Evolutionary conservation across 2,888 invertebrate species (phyloP).

Genomic region (Cheilosia vernalis): DNA sequence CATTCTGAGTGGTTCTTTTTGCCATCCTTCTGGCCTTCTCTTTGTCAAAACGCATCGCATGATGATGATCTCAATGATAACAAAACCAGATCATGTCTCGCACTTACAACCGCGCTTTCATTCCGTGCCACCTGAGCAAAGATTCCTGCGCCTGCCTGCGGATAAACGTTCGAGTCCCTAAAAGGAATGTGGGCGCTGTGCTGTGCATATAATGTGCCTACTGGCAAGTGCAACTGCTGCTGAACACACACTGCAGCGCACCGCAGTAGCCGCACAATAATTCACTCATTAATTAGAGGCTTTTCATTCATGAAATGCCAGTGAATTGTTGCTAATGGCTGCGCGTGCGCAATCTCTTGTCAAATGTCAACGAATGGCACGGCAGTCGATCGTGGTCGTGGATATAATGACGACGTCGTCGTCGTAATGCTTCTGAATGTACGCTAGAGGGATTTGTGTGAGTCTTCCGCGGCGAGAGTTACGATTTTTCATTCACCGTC

Average conservation of each 20-base stretch:
- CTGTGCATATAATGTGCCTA: not conserved
- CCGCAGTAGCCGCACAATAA: constrained; percentile 58
- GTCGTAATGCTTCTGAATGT: constrained; percentile 31
- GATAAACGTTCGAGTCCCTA: constrained; percentile 65
- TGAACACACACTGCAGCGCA: constrained; percentile 10
- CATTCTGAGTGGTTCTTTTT: constrained; percentile 60
- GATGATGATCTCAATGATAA: constrained; percentile 74
- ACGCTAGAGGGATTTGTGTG: constrained; percentile 20
- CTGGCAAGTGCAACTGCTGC: constrained; percentile 45
- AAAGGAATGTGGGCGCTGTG: constrained; percentile 69
- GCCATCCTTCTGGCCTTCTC: constrained; percentile 6
- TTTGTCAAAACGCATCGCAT: constrained; percentile 57
- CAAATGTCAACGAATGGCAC: constrained; percentile 55
- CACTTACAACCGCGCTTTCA: constrained; percentile 70
- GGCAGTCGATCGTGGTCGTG: constrained; percentile 44
- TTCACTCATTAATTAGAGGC: constrained; percentile 73
- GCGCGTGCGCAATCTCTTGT: constrained; percentile 72
- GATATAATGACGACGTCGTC: constrained; percentile 32
- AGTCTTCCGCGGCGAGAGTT: not conserved
- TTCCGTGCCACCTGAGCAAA: constrained; percentile 69
- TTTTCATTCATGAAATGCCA: constrained; percentile 75
- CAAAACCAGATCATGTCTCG: constrained; percentile 75
- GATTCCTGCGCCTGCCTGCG: constrained; percentile 55
- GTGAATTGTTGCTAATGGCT: constrained; percentile 70
- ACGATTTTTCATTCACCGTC: constrained; percentile 55